Evolutionary conservation across 2,797 vertebrate species (phyloP).

Genomic region (Melanotaenia pygmaea): DNA sequence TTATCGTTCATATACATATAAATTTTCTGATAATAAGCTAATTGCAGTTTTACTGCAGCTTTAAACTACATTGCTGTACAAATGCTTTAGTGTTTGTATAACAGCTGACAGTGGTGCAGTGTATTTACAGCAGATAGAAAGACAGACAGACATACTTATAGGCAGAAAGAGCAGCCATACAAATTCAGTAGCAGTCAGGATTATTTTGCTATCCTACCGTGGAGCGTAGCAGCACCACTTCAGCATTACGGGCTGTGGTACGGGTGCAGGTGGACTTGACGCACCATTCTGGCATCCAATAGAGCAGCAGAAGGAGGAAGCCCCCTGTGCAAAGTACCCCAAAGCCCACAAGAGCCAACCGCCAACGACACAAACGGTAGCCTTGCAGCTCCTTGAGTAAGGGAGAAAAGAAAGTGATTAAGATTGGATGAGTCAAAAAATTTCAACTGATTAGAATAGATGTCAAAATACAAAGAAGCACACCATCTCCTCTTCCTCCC

Average conservation of each 20-base stretch:
- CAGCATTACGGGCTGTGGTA: conserved; percentile 86
- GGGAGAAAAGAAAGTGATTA: not conserved
- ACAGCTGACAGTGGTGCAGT: not conserved
- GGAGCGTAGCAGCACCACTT: conserved; percentile 92
- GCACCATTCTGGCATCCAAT: conserved; percentile 99
- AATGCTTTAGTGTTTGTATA: not conserved
- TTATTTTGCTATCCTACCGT: conserved; percentile 82
- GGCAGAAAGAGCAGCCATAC: not conserved
- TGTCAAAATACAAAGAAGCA: conserved; percentile 8
- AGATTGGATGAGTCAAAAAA: not conserved
- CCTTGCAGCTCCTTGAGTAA: conserved; percentile 89
- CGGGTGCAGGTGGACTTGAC: conserved; percentile 92
- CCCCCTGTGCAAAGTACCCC: conserved; percentile 93
- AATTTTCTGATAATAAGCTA: fast-evolving
- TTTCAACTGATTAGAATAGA: fast-evolving
- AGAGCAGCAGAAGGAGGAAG: conserved; percentile 96
- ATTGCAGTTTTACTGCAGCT: not conserved
- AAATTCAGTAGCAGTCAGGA: not conserved
- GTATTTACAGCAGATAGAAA: too few species aligned
- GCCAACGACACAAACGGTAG: conserved; percentile 92
- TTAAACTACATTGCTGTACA: not conserved
- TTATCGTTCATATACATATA: not conserved
- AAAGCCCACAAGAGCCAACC: conserved; percentile 87
- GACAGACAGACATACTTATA: not conserved
- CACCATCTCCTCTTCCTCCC: conserved; percentile 98